Evolutionary conservation across 1,140 invertebrate genomes (phyloP).

Genomic region (Atta colombica): DNA sequence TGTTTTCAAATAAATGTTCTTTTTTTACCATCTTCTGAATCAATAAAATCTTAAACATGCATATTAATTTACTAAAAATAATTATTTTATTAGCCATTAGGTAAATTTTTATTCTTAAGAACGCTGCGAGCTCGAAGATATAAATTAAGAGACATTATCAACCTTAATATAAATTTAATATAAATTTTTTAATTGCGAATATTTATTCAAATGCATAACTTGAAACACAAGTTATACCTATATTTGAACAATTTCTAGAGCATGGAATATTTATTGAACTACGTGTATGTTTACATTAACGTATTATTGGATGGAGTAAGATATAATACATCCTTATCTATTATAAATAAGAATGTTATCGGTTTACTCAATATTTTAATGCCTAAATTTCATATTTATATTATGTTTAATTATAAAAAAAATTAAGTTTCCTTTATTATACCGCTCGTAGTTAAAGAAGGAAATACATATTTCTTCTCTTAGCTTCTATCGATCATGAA

Average conservation of each 20-base stretch:
- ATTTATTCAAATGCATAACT: background rate
- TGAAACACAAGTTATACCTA: too few relatives aligned
- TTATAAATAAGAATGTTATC: background rate
- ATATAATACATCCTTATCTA: background rate
- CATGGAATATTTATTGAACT: too few relatives aligned
- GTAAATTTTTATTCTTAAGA: too few relatives aligned
- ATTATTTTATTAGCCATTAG: background rate
- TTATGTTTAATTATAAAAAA: constrained; percentile 9
- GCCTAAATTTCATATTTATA: background rate
- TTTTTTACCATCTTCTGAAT: background rate
- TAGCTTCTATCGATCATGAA: background rate
- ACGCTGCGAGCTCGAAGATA: too few relatives aligned
- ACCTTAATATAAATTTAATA: background rate
- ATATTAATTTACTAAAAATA: background rate
- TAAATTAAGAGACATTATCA: background rate
- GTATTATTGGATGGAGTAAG: background rate
- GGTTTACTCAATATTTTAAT: background rate
- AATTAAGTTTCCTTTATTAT: constrained; percentile 13
- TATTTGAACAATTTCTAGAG: background rate
- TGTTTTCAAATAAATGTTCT: background rate
- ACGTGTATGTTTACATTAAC: too few relatives aligned
- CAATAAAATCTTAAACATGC: background rate
- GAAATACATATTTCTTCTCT: background rate
- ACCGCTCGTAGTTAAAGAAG: background rate
- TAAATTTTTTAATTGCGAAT: background rate